phyloP scores from a whole-genome alignment of 2,113 vertebrate genomes.

The Oreochromis niloticus region DNA sequence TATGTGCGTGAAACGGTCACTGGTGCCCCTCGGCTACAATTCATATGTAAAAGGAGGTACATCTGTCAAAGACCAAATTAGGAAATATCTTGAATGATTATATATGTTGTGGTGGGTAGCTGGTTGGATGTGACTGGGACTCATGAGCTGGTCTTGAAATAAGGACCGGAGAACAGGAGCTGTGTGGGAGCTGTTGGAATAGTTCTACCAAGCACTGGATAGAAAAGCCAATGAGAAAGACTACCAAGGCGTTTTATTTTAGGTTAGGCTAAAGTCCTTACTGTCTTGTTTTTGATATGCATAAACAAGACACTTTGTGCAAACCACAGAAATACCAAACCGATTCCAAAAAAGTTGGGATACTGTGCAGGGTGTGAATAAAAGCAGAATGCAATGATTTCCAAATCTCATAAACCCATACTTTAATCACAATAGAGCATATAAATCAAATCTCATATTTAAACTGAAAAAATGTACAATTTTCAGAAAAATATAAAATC shows the following conservation, averaged over 20 bases:
- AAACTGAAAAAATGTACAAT: neutral
- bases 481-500: neutral
- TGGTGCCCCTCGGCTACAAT: neutral
- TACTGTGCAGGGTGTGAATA: neutral
- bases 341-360: neutral
- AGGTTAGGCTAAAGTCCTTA: neutral
- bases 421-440: neutral
- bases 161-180: constrained; percentile 22
- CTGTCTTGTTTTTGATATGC: neutral
- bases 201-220: neutral
- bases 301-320: neutral
- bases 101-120: constrained; percentile 8
- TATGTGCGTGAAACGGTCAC: neutral
- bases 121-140: constrained; percentile 3
- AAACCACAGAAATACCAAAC: neutral
- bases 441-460: neutral
- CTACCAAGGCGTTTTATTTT: neutral
- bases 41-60: neutral
- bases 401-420: neutral
- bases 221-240: neutral
- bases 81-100: neutral
- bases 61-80: neutral
- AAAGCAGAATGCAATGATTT: neutral
- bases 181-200: constrained; percentile 35
- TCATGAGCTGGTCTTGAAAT: constrained; percentile 14